Evolutionary conservation across 1,140 invertebrate genomes (phyloP).

Genomic region (Nasonia longicornis): DNA sequence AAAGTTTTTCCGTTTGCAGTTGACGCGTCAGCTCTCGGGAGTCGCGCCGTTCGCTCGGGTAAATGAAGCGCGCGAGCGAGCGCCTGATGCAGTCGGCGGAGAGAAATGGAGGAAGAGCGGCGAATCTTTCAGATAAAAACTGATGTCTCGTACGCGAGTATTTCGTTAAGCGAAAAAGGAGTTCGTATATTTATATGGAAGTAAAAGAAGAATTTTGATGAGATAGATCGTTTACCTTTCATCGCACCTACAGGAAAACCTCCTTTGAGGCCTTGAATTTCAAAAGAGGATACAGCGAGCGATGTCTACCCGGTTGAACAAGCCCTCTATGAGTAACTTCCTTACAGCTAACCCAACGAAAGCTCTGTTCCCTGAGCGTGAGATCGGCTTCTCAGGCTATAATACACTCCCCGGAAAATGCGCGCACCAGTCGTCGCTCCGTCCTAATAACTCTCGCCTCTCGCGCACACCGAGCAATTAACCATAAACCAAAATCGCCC

Average conservation of each 20-base stretch:
- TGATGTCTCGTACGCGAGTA: conserved; percentile 44
- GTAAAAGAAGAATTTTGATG: too few species aligned
- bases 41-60: conserved; percentile 21
- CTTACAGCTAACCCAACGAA: too few species aligned
- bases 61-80: conserved; percentile 43
- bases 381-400: not conserved
- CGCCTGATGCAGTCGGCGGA: conserved; percentile 8
- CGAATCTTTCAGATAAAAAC: conserved; percentile 43
- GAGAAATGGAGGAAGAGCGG: not conserved
- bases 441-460: not conserved
- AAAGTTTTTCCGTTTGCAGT: conserved; percentile 46
- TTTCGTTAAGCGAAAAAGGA: conserved; percentile 36
- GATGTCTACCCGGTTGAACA: not conserved
- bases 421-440: not conserved
- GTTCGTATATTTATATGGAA: not conserved
- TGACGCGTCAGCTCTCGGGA: conserved; percentile 7
- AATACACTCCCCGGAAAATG: not conserved
- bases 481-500: conserved; percentile 30
- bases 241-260: not conserved
- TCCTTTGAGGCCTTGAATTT: not conserved
- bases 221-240: too few species aligned
- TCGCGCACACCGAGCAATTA: conserved; percentile 8
- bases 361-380: not conserved
- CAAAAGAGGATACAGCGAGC: not conserved
- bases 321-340: not conserved